Conservation (phyloP, 2,113 vertebrate species). For the Dasypus novemcinctus region DNA sequence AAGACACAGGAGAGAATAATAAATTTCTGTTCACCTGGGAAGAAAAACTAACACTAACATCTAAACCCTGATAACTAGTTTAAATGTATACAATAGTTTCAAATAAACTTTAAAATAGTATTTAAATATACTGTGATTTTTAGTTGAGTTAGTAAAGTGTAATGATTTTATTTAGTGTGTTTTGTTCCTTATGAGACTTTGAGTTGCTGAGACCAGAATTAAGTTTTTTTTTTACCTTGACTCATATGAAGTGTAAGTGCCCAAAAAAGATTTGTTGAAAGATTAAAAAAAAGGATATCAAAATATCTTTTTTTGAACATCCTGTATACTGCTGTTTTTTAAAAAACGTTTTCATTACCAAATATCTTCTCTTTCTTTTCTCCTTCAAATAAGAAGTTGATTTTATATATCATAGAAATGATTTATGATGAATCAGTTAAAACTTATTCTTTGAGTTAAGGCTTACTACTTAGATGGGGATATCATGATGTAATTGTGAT, state of each 20-base stretch:
- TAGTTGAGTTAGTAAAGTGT: not conserved
- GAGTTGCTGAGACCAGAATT: not conserved
- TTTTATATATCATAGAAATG: not conserved
- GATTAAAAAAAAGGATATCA: not conserved
- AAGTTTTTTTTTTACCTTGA: not conserved
- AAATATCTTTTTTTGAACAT: not conserved
- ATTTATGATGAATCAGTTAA: not conserved
- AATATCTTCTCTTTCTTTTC: not conserved
- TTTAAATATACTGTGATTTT: not conserved
- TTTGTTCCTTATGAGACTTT: slow-evolving; percentile 28
- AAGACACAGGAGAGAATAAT: not conserved
- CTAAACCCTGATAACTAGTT: not conserved
- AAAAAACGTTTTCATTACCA: not conserved
- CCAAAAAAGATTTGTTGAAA: not conserved
- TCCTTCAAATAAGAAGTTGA: not conserved
- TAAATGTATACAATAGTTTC: not conserved
- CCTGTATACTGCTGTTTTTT: not conserved
- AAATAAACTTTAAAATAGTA: not conserved
- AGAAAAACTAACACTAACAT: not conserved
- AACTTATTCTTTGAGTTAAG: slow-evolving; percentile 31
- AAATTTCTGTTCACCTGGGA: not conserved
- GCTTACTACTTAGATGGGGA: not conserved
- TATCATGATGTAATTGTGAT: slow-evolving; percentile 14
- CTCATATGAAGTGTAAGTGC: not conserved
- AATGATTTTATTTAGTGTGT: not conserved